Conservation (phyloP, 2,888 invertebrate genomes). For the Parnassius smintheus region DNA sequence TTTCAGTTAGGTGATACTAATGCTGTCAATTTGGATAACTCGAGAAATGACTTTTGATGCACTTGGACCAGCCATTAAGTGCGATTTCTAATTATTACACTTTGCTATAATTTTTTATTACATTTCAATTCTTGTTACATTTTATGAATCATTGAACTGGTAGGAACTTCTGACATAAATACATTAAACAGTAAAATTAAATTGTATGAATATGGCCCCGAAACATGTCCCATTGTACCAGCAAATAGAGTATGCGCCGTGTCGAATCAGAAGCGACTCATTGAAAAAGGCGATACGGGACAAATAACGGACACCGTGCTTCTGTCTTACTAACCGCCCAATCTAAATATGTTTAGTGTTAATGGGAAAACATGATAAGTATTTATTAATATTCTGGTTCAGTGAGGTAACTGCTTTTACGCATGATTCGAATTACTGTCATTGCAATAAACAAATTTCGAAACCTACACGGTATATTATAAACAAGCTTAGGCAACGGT, state of each 20-base stretch:
- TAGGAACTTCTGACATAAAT: conserved; percentile 65
- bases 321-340: conserved; percentile 38
- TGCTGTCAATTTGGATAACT: not conserved
- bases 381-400: conserved; percentile 17
- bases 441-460: conserved; percentile 21
- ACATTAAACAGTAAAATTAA: conserved; percentile 56
- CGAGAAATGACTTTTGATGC: too few relatives aligned
- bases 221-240: conserved; percentile 67
- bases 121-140: not conserved
- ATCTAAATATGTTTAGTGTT: conserved; percentile 28
- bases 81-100: too few relatives aligned
- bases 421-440: conserved; percentile 25
- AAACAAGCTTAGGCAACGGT: not conserved
- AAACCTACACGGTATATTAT: conserved; percentile 11
- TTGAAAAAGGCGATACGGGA: conserved; percentile 74
- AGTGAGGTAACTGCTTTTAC: conserved; percentile 22
- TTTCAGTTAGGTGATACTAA: conserved; percentile 1
- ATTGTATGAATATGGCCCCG: conserved; percentile 65
- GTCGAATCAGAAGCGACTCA: conserved; percentile 70
- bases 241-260: conserved; percentile 63
- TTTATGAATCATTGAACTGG: conserved; percentile 50
- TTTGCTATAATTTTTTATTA: not conserved
- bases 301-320: conserved; percentile 60
- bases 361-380: conserved; percentile 12
- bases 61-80: too few relatives aligned